Percentiles rank a stretch among this genome's conserved stretches.
phyloP scores from a whole-genome alignment of 2,113 vertebrate genomes.

The Hemiprocne comata region DNA sequence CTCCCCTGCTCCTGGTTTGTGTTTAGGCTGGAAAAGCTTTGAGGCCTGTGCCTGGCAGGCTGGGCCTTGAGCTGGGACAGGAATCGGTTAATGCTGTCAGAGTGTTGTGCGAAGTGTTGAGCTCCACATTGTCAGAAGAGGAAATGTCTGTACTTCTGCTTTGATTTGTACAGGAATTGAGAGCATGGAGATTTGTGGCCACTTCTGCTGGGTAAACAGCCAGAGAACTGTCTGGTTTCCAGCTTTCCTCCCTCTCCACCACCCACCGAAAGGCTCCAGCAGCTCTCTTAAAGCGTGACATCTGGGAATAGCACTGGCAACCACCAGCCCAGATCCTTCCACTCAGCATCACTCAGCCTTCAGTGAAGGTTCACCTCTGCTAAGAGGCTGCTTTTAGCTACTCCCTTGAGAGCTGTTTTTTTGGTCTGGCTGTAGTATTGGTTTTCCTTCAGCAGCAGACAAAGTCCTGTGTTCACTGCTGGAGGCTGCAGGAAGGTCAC shows the following conservation, averaged over 20 bases:
- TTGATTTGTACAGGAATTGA: not conserved
- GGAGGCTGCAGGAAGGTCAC: not conserved
- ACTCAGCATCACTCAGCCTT: accelerated
- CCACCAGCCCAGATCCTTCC: not conserved
- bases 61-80: not conserved
- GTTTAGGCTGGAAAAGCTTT: not conserved
- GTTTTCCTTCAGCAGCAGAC: not conserved
- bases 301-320: not conserved
- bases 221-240: not conserved
- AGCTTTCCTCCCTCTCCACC: not conserved
- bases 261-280: not conserved
- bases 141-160: not conserved
- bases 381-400: not conserved
- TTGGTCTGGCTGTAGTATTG: not conserved
- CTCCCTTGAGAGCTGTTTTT: not conserved
- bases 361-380: not conserved
- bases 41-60: not conserved
- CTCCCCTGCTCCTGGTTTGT: not conserved
- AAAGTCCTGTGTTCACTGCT: not conserved
- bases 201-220: not conserved
- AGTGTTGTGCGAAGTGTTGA: not conserved
- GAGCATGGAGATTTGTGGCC: not conserved
- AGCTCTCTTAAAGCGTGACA: not conserved
- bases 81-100: not conserved
- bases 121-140: not conserved